Evolutionary conservation across 2,888 invertebrate species (phyloP).

Genomic region (Melipona beecheii): DNA sequence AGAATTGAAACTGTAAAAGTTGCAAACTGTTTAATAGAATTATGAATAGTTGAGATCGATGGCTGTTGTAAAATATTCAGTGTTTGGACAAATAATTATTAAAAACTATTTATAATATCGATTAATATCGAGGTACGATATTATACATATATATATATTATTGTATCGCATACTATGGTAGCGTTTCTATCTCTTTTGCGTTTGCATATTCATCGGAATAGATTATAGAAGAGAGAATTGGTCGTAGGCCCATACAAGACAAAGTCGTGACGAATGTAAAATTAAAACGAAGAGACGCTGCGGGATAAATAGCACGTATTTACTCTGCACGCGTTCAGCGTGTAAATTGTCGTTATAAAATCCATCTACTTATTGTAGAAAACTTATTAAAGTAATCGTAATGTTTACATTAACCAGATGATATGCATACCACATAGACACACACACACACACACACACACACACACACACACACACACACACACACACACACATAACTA

Average conservation of each 20-base stretch:
- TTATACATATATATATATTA: conserved; percentile 65
- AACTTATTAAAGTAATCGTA: conserved; percentile 79
- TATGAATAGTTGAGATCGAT: conserved; percentile 81
- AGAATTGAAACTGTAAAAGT: conserved; percentile 72
- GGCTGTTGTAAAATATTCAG: conserved; percentile 83
- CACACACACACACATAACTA: conserved; percentile 72
- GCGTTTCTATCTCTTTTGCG: conserved; percentile 79
- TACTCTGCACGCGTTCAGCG: conserved; percentile 70
- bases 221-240: conserved; percentile 48
- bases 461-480: conserved; percentile 62
- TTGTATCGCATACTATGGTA: conserved; percentile 77
- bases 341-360: conserved; percentile 77
- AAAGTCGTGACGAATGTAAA: conserved; percentile 57
- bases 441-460: conserved; percentile 63
- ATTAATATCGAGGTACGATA: conserved; percentile 76
- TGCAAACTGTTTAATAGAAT: conserved; percentile 79
- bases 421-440: conserved; percentile 78
- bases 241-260: conserved; percentile 48
- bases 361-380: conserved; percentile 78
- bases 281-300: conserved; percentile 53
- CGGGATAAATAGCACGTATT: conserved; percentile 61
- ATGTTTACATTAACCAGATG: conserved; percentile 79
- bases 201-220: conserved; percentile 74
- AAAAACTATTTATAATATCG: conserved; percentile 77
- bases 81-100: conserved; percentile 82